Conservation (phyloP, 2,888 invertebrate genomes). For the Torymus texanus region DNA sequence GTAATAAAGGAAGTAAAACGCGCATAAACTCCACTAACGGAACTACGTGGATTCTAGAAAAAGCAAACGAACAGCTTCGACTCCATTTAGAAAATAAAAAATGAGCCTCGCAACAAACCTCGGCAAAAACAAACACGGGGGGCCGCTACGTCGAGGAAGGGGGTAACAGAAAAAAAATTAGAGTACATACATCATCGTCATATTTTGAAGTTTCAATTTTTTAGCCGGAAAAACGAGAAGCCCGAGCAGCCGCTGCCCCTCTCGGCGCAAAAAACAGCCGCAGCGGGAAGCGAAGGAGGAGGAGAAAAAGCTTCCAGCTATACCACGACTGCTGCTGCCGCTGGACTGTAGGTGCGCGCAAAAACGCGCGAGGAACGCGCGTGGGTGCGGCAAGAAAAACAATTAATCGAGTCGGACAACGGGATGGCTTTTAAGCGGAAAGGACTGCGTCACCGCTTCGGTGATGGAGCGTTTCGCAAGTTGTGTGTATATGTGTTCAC, state of each 20-base stretch:
- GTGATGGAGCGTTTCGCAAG: conserved; percentile 39
- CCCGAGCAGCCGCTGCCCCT: neutral
- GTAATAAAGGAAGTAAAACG: too few relatives aligned
- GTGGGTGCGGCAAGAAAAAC: conserved; percentile 38
- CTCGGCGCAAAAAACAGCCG: neutral
- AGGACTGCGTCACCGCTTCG: conserved; percentile 24
- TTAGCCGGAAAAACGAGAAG: conserved; percentile 16
- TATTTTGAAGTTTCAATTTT: conserved; percentile 50
- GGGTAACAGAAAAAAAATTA: neutral
- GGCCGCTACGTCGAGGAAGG: neutral
- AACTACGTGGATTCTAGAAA: too few relatives aligned
- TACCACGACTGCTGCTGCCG: too few relatives aligned
- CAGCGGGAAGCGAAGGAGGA: neutral
- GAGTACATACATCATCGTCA: conserved; percentile 53
- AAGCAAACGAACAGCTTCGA: neutral
- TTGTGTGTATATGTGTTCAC: too few relatives aligned
- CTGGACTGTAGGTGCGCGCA: too few relatives aligned
- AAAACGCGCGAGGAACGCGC: too few relatives aligned
- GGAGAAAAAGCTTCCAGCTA: neutral
- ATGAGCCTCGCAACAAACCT: neutral
- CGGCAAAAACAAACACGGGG: conserved; percentile 1
- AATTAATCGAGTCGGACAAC: conserved; percentile 49
- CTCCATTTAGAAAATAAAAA: conserved; percentile 30
- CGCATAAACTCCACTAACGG: too few relatives aligned
- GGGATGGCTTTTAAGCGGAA: conserved; percentile 31